phyloP scores from a whole-genome alignment of 2,113 vertebrate genomes.

The Cottus gobio region DNA sequence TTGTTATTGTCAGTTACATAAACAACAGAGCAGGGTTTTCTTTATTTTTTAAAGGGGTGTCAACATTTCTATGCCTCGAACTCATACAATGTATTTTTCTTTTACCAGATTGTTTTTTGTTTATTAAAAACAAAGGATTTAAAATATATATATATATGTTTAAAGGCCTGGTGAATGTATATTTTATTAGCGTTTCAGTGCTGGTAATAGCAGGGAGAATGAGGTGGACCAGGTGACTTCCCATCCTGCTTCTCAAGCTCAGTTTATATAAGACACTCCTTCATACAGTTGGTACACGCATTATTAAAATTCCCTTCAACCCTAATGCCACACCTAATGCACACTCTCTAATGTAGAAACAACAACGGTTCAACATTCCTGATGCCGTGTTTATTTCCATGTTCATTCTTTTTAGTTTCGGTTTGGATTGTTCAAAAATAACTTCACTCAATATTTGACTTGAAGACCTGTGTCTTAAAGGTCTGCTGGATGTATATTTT shows the following conservation, averaged over 20 bases:
- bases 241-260: neutral
- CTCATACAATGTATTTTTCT: neutral
- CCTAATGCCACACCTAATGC: neutral
- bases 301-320: neutral
- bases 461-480: too few species aligned
- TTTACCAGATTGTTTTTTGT: too few species aligned
- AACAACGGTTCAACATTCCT: neutral
- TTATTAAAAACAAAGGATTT: too few species aligned
- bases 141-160: too few species aligned
- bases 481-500: too few species aligned
- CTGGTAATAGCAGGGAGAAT: neutral
- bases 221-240: neutral
- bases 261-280: neutral
- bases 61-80: neutral
- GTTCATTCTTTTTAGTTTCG: neutral
- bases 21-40: too few species aligned
- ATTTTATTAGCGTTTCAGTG: neutral
- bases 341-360: neutral
- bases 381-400: neutral
- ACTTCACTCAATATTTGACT: neutral
- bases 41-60: too few species aligned
- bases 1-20: too few species aligned
- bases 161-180: too few species aligned
- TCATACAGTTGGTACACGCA: neutral
- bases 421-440: neutral